A percentile compares a stretch with the other conserved stretches of the same genome.
phyloP scores from a whole-genome alignment of 2,797 vertebrate genomes.

The Coregonus suidteri region DNA sequence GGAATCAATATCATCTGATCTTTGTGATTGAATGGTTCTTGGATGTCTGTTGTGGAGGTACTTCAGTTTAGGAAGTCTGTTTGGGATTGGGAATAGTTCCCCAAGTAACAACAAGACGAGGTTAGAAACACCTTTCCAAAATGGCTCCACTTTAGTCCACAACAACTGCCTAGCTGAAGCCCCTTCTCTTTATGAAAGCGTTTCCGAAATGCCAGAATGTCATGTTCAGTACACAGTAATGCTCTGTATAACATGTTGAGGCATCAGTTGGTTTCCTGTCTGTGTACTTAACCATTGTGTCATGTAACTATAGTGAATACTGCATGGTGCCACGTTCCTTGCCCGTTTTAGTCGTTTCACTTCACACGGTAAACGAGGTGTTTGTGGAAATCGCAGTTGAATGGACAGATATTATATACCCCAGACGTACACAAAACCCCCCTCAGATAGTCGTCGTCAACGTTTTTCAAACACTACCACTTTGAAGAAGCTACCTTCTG shows the following conservation, averaged over 20 bases:
- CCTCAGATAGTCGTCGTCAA: neutral
- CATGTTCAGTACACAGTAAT: no score
- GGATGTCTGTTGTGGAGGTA: conserved; percentile 21
- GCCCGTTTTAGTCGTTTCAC: neutral
- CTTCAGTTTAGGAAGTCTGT: conserved; percentile 26
- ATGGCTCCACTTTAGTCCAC: no score
- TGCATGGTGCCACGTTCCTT: neutral
- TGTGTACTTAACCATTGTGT: no score
- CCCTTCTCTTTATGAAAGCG: no score
- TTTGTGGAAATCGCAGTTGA: neutral
- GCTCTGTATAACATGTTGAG: no score
- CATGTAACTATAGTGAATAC: no score
- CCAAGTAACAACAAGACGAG: neutral
- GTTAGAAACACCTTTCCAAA: no score
- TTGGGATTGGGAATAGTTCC: conserved; percentile 35
- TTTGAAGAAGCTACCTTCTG: neutral
- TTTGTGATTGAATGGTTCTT: neutral
- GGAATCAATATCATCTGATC: neutral
- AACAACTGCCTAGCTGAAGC: no score
- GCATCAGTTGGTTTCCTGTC: no score
- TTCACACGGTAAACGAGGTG: no score
- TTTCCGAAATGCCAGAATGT: no score
- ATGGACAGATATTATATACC: neutral
- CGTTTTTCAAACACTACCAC: conserved; percentile 16
- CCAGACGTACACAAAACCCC: neutral